Evolutionary conservation across 2,797 vertebrate genomes (phyloP), one percentile per base, ranked within the genome.

Genomic region (Vireo griseus): DNA sequence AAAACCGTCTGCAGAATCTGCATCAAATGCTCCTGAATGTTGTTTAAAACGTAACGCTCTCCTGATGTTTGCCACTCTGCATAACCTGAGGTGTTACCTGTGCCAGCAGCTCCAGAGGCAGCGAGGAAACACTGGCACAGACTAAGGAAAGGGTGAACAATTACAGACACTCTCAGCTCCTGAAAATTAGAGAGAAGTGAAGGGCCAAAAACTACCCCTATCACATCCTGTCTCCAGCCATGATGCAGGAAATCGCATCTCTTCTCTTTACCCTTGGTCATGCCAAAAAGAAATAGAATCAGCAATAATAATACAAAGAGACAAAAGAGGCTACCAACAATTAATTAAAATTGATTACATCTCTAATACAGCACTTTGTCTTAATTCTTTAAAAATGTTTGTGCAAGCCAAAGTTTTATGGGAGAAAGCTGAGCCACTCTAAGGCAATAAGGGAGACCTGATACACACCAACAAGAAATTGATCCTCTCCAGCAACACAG

Each of bases 401-500:
- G 65, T 28, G 47, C 16, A 42, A 76, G n/a, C 3, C 31, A 48
- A 14, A 65, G 33, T 7, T 83, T 47, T 47, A 48, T 3, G 52
- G 13, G 25, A 77, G 50, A 44, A 77, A 74, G 39, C 51, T 21
- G 4, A 54, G 26, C 29, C 26, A 44, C 37, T 50, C 44, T 40
- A 76, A 21, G 57, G 31, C 44, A 82, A 33, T 9, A 22, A 88
- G 25, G 10, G 37, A 33, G 26, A 57, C 44, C 40, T 45, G 65
- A 48, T 11, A 63, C 39, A 44, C 7, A 35, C 21, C 33, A 78
- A 92, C 26, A 31, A 40, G 47, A 76, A 82, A 21, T 11, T 62
- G 52, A 31, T 26, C 12, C 24, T 86, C 72, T 72, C 66, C 42
- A 65, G 67, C 52, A 77, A 96, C 61, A 94, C 71, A 95, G 55